Evolutionary conservation across 2,888 invertebrate species (phyloP).

Genomic region (Chorisops tibialis): DNA sequence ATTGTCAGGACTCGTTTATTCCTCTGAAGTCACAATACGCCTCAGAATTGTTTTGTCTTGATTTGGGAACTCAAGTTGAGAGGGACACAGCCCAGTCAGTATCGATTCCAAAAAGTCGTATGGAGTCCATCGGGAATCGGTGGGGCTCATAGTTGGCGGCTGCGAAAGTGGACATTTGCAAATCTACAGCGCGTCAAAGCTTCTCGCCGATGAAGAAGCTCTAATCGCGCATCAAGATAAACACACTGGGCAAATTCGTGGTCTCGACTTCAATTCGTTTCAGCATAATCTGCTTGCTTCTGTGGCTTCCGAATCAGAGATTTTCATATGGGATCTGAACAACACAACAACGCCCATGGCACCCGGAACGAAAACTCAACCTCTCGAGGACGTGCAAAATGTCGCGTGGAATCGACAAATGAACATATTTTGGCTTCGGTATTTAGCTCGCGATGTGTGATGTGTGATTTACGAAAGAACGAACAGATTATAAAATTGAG

Average conservation of each 20-base stretch:
- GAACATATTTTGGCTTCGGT: slow-evolving; percentile 91
- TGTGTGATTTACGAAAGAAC: slow-evolving; percentile 95
- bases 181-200: slow-evolving; percentile 78
- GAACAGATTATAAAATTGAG: slow-evolving; percentile 93
- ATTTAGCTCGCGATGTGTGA: slow-evolving; percentile 85
- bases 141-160: slow-evolving; percentile 68
- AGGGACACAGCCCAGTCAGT: too few species aligned
- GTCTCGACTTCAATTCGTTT: slow-evolving; percentile 89
- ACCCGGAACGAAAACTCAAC: slow-evolving; percentile 86
- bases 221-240: slow-evolving; percentile 69
- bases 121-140: slow-evolving; percentile 75
- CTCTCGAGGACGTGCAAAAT: slow-evolving; percentile 84
- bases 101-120: slow-evolving; percentile 87
- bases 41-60: too few species aligned
- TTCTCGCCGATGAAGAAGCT: slow-evolving; percentile 68
- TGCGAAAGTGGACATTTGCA: slow-evolving; percentile 85
- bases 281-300: slow-evolving; percentile 87
- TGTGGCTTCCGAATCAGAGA: slow-evolving; percentile 90
- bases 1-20: too few species aligned
- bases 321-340: slow-evolving; percentile 95
- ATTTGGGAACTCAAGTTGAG: too few species aligned
- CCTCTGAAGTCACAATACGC: too few species aligned
- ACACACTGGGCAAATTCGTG: slow-evolving; percentile 82
- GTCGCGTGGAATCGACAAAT: slow-evolving; percentile 93
- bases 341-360: slow-evolving; percentile 88